Evolutionary conservation across 2,888 invertebrate genomes (phyloP), one percentile per base, ranked within the genome.

Genomic region (Poecilobothrus nobilitatus): DNA sequence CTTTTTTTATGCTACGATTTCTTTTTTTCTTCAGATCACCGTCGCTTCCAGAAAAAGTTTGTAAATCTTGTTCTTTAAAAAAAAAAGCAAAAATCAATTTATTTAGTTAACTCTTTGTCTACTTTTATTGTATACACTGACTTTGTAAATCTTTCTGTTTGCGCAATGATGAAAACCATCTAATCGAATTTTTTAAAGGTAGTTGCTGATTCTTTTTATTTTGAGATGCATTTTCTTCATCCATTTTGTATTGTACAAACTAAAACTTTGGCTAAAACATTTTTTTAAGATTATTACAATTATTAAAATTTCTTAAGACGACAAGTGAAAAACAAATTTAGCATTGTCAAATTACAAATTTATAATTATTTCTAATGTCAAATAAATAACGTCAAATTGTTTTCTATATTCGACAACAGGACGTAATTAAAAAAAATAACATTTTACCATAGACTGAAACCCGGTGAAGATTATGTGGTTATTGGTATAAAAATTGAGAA

Each of bases 151-250:
- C 63, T 15, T 63, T 63, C 8, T 63, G 21, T 22, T 22, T 22
- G 21, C 63, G 21, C 63, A 63, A 21, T 63, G 63, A 63, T 7
- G 63, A 63, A 63, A 63, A 63, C 63, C 63, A 63, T 63, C 63
- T 22, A 10, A 63, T 53, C 6, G 53, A 53, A 18, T 53, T 53
- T 53, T 53, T 53, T n/a, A 53, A 53, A 53, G 53, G 53, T 18
- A 53, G 15, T 53, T 53, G 53, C 18, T 53, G 53, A 53, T 53
- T 53, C 53, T 53, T 53, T 53, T 53, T 53, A 53, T 53, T 53
- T 53, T 53, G 53, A 18, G 53, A 53, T 53, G 53, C 53, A 53
- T 53, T 53, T 53, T 53, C 53, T 53, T 53, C 53, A 15, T 53
- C 53, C 53, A 53, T 53, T 53, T 53, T 53, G 53, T 18, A 18